phyloP scores from a whole-genome alignment of 2,797 vertebrate species.

The Falco rusticolus region DNA sequence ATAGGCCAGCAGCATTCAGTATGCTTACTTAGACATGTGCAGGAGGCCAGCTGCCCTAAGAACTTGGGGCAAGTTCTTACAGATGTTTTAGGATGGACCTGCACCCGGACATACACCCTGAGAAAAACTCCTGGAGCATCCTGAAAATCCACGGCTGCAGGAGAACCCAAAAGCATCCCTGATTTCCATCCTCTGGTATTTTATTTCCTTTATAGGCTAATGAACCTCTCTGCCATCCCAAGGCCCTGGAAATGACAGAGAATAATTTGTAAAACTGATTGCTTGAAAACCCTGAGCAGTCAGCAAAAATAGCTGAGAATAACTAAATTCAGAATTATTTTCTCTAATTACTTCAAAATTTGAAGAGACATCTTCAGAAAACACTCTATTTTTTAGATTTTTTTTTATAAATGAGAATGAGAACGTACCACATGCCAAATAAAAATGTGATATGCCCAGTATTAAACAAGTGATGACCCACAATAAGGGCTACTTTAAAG shows the following conservation, averaged over 20 bases:
- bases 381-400: background rate
- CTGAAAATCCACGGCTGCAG: background rate
- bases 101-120: background rate
- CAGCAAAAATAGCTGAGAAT: background rate
- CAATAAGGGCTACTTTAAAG: background rate
- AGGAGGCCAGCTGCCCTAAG: background rate
- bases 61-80: background rate
- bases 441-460: background rate
- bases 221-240: background rate
- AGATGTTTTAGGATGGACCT: background rate
- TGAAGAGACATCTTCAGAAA: background rate
- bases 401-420: background rate
- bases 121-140: background rate
- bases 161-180: background rate
- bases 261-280: background rate
- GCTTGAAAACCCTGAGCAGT: background rate
- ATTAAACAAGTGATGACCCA: background rate
- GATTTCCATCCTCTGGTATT: background rate
- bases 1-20: background rate
- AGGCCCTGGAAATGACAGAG: background rate
- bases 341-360: background rate
- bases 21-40: background rate
- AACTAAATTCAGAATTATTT: conserved; percentile 4
- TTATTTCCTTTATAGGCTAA: background rate
- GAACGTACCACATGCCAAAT: background rate